Evolutionary conservation across 2,888 invertebrate genomes (phyloP), one percentile per base, ranked within the genome.

Genomic region (Eupeodes luniger): DNA sequence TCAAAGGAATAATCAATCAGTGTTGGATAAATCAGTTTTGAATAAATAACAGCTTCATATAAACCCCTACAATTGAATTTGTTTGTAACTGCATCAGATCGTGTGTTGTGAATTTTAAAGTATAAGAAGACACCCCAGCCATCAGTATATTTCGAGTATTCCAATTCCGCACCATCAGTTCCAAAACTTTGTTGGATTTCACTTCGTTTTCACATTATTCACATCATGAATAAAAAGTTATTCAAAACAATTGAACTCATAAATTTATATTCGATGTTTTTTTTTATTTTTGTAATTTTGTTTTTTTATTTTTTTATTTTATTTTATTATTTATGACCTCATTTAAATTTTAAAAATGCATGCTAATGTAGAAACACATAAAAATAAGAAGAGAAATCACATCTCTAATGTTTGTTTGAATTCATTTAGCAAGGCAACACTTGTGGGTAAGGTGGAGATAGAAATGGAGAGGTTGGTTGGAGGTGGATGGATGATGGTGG

Each of bases 311-410:
- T 40, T 55, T 40, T 16, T 36, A 36, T 53, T 69, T 69, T 14
- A 14, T 59, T 72, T 72, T 47, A 47, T 62, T 53, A 62, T 62
- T 62, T 75, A 75, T 75, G 19, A 59, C 34, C 76, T 64, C 27
- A 81, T 76, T 72, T 57, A 81, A 76, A 76, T 76, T 81, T 81
- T 81, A 12, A 80, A 77, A 81, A 81, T 81, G 72, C 80, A 51
- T 49, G 44, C 57, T 70, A 79, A 67, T 70, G 53, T 72, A 16
- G 12, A 40, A 49, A 72, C n/a, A 72, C 49, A 27, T 14, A 47
- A 64, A 9, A 57, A 70, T 27, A 44, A 72, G 59, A 59, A 59
- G 59, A 72, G 59, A 59, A 59, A 72, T 47, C 72, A 59, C 47
- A 72, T 72, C 72, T 72, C 72, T 59, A 47, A 72, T 47, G 59